Conservation (phyloP, 2,113 vertebrate genomes). For the Aythya baeri region DNA sequence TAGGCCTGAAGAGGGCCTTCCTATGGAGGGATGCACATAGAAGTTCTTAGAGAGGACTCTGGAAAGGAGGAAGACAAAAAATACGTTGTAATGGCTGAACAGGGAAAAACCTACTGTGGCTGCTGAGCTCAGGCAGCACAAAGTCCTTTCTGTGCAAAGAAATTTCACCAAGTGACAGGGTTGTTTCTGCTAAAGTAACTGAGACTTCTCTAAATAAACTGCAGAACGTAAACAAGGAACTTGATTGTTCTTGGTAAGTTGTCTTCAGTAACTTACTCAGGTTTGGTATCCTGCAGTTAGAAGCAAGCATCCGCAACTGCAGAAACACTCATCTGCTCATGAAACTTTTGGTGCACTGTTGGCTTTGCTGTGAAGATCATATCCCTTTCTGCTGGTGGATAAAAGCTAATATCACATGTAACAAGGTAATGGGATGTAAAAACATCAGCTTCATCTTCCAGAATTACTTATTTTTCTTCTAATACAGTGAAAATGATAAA, state of each 20-base stretch:
- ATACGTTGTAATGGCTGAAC: neutral
- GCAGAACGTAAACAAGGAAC: conserved; percentile 1
- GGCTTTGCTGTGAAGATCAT: neutral
- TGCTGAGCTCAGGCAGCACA: conserved; percentile 1
- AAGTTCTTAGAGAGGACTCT: neutral
- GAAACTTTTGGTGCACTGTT: neutral
- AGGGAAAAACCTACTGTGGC: neutral
- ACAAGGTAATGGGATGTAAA: neutral
- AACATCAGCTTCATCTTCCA: neutral
- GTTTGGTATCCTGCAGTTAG: neutral
- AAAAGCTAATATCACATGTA: neutral
- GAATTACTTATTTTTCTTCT: neutral
- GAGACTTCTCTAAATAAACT: neutral
- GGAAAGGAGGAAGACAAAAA: neutral
- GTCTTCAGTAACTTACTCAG: neutral
- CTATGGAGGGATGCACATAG: conserved; percentile 68
- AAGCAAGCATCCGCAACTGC: neutral
- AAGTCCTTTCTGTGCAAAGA: conserved; percentile 9
- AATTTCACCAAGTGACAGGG: neutral
- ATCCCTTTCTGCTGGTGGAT: neutral
- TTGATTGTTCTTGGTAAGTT: neutral
- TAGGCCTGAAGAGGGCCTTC: conserved; percentile 71
- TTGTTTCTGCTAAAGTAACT: conserved; percentile 49
- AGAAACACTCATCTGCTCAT: neutral
- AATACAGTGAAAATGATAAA: neutral